These are phyloP conservation scores for Trogon melanurus DNA, from an alignment of 2,113 vertebrate species.

Conservation along the genomic window DNA sequence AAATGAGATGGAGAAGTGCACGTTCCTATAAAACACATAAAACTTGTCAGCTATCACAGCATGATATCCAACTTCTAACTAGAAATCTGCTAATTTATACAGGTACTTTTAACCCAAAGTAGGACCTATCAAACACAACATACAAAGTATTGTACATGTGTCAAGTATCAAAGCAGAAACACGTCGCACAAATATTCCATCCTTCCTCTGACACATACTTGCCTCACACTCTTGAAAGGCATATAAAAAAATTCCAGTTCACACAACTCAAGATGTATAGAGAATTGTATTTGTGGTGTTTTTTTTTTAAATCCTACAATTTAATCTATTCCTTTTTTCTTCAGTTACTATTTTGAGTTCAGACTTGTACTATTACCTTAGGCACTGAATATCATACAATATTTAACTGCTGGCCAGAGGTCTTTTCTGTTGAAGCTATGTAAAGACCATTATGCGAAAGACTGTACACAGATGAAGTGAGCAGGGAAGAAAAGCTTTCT, in stretches of 20 bases:
- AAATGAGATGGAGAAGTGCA: neutral
- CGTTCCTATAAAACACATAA: rapidly evolving
- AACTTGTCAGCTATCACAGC: neutral
- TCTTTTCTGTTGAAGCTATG: neutral
- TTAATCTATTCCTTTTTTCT: neutral
- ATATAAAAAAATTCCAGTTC: neutral
- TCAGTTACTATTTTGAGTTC: neutral
- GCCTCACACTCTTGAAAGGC: neutral
- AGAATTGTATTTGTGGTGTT: neutral
- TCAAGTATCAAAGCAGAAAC: neutral
- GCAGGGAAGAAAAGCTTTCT: neutral
- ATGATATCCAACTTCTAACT: neutral
- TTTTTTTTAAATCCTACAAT: neutral
- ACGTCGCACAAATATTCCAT: neutral
- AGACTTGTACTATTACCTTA: neutral
- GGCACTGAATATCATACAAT: neutral
- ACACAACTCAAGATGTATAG: neutral
- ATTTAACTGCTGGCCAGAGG: neutral
- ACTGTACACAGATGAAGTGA: neutral
- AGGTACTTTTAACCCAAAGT: neutral
- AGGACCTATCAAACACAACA: neutral
- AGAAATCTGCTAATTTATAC: neutral
- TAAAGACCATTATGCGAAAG: neutral
- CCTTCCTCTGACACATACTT: neutral
- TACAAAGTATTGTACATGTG: neutral